phyloP scores from a whole-genome alignment of 2,797 vertebrate genomes.

The Pempheris klunzingeri region DNA sequence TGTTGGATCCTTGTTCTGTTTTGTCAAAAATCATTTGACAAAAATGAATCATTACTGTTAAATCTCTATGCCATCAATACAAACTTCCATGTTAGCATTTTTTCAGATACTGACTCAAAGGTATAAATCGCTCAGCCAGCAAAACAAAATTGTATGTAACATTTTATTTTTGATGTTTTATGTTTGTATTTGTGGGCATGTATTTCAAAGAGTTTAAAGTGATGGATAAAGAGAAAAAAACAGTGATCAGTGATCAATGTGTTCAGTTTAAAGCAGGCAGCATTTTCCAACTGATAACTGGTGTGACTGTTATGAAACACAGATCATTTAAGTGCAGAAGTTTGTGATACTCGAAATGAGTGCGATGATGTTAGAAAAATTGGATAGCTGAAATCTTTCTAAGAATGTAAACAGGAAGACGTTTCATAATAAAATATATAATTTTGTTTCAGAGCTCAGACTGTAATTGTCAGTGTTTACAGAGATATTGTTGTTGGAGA shows the following conservation, averaged over 20 bases:
- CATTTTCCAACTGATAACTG: not conserved
- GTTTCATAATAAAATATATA: not conserved
- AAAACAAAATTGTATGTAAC: no score
- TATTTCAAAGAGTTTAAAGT: not conserved
- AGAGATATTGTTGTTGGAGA: not conserved
- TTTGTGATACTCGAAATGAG: conserved; percentile 53
- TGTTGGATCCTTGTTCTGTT: conserved; percentile 1
- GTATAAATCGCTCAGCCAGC: conserved; percentile 44
- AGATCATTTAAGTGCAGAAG: not conserved
- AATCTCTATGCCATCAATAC: conserved; percentile 33
- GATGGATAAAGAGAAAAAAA: not conserved
- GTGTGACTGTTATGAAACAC: not conserved
- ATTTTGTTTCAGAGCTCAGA: not conserved
- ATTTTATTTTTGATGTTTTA: conserved; percentile 5
- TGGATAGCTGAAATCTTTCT: conserved; percentile 19
- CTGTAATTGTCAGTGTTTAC: not conserved
- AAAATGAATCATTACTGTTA: conserved; percentile 27
- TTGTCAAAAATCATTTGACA: conserved; percentile 14
- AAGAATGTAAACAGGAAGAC: conserved; percentile 3
- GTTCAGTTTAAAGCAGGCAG: not conserved
- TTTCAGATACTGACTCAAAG: conserved; percentile 24
- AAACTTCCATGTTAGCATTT: conserved; percentile 50
- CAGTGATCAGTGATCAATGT: no score
- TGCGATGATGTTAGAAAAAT: conserved; percentile 21
- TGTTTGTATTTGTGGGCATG: not conserved